These are phyloP conservation scores for Mugil cephalus DNA, from an alignment of 2,113 vertebrate species.

Conservation along the genomic window DNA sequence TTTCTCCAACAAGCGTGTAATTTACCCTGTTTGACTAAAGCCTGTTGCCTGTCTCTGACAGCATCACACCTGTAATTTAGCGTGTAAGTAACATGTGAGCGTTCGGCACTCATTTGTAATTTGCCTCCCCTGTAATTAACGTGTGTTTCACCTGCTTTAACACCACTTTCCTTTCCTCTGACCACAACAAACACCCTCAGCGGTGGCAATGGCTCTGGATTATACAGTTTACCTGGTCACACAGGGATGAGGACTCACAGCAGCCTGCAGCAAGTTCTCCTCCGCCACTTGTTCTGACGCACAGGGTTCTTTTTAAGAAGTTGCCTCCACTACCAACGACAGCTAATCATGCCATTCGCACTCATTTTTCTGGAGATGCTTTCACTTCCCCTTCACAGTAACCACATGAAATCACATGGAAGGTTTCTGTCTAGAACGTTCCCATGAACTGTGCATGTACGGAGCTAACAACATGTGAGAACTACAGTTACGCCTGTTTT, in stretches of 20 bases:
- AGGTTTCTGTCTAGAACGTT: too few species aligned
- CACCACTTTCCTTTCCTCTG: conserved; percentile 12
- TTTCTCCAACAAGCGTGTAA: conserved; percentile 26
- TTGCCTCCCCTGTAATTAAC: conserved; percentile 10
- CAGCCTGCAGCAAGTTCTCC: too few species aligned
- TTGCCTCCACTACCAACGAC: too few species aligned
- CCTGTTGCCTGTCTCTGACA: conserved; percentile 49
- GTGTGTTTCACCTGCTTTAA: conserved; percentile 19
- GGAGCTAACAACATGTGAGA: too few species aligned
- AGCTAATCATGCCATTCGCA: background rate
- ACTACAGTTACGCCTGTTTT: too few species aligned
- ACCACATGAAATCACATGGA: background rate
- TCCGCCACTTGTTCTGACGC: too few species aligned
- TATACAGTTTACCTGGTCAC: too few species aligned
- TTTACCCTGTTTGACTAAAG: conserved; percentile 25
- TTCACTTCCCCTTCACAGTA: conserved; percentile 17
- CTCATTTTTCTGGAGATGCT: background rate
- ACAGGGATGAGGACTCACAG: too few species aligned
- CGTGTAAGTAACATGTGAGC: conserved; percentile 6
- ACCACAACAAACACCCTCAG: background rate
- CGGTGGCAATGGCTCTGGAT: too few species aligned
- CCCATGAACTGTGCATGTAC: too few species aligned
- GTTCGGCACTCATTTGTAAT: conserved; percentile 4
- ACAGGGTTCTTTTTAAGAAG: too few species aligned
- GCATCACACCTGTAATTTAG: conserved; percentile 47